Base-by-base conservation (phyloP, 2,888 invertebrate species). In the Microchrysa polita region DNA sequence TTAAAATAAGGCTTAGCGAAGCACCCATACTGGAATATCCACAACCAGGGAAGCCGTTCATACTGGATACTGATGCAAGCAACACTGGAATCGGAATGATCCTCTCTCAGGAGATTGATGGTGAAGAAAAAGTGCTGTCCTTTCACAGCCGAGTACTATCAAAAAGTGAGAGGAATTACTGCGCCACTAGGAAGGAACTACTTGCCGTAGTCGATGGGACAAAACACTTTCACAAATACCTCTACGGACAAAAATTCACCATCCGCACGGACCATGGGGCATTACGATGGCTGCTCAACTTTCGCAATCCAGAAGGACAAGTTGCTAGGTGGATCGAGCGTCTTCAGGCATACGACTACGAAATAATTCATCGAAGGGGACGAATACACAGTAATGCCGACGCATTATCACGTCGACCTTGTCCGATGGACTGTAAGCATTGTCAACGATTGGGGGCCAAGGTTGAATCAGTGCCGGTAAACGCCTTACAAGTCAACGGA, bases 161-260 rank as follows among this genome's bases (percentile, higher is more conserved):
- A n/a, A n/a, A n/a, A n/a, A 61, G 76, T 75, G n/a, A 67, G 81
- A n/a, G 20, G 23, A 67, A 48, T 52, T 67, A 61, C 20, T 67
- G 22, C 16, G 20, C 20, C 5, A 52, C 44, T 16, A 20, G 34
- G 10, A 14, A 20, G 42, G 63, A 63, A 16, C 20, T 63, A 12
- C 42, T 63, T 16, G 63, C 42, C 5, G 79, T 80, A 12, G 74
- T 79, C 2, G 76, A 78, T 44, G 73, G 79, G 0, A 74, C 79
- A 0, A 76, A 79, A 42, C 79, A 81, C 73, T 81, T 80, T 63
- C 78, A 79, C 55, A 78, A 79, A 40, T 82, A 80, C 74, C 74
- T 81, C 1, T 79, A 79, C 55, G 81, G 81, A 1, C 74, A 77
- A n/a, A 74, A 75, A 40, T 81, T 82, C 65, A 18, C 75, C 1